These are phyloP conservation scores for Australoheros scitulus DNA, from an alignment of 2,113 vertebrate genomes.

Conservation along the genomic window DNA sequence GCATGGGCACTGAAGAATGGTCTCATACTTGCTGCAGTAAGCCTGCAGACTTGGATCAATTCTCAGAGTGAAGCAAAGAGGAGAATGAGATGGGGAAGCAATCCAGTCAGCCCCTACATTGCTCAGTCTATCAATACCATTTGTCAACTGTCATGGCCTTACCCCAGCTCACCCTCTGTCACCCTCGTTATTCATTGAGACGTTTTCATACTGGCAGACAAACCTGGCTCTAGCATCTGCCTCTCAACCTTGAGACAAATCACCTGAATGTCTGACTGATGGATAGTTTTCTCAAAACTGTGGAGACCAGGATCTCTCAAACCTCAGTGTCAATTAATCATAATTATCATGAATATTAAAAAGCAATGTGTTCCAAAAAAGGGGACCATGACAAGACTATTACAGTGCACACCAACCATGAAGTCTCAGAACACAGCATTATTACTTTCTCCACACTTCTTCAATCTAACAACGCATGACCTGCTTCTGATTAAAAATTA, in stretches of 20 bases:
- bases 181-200: conserved; percentile 47
- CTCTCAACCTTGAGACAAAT: conserved; percentile 50
- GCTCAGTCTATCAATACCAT: conserved; percentile 48
- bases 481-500: conserved; percentile 14
- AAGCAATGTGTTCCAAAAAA: not conserved
- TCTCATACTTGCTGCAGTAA: conserved; percentile 12
- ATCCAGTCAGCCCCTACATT: conserved; percentile 17
- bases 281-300: conserved; percentile 10
- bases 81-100: conserved; percentile 35
- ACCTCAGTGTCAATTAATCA: conserved; percentile 2
- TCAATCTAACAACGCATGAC: not conserved
- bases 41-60: conserved; percentile 45
- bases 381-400: not conserved
- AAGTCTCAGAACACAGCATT: conserved; percentile 12
- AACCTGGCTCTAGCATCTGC: conserved; percentile 35
- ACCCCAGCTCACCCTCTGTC: conserved; percentile 22
- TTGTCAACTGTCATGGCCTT: conserved; percentile 53
- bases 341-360: conserved; percentile 22
- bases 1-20: conserved; percentile 28
- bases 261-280: conserved; percentile 25
- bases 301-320: not conserved
- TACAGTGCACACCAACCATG: not conserved
- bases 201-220: conserved; percentile 25
- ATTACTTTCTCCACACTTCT: conserved; percentile 5
- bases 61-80: conserved; percentile 19